Percentiles rank a stretch among this genome's conserved stretches.
phyloP scores from a whole-genome alignment of 2,888 invertebrate genomes.

The Cataglyphis livida region DNA sequence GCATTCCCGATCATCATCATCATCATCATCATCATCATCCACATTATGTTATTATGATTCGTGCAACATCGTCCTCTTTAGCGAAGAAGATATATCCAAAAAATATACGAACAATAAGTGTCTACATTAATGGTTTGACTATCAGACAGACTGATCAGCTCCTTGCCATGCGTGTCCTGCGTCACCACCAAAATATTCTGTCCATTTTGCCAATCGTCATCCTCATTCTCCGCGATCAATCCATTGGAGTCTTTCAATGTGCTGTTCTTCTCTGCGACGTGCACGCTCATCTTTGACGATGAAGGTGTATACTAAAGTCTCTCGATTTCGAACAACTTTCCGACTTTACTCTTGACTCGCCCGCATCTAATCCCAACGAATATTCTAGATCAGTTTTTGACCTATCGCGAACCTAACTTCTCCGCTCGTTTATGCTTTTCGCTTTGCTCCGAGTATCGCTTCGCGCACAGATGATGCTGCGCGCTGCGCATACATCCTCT shows the following conservation, averaged over 20 bases:
- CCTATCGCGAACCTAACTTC: background rate
- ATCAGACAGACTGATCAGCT: constrained; percentile 75
- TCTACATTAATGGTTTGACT: constrained; percentile 78
- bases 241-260: constrained; percentile 56
- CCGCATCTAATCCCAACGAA: background rate
- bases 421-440: background rate
- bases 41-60: background rate
- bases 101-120: constrained; percentile 80
- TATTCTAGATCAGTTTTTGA: background rate
- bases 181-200: constrained; percentile 77
- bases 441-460: background rate
- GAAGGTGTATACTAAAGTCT: background rate
- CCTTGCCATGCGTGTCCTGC: constrained; percentile 78
- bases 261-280: constrained; percentile 64
- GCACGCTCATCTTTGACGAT: constrained; percentile 68
- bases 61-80: background rate
- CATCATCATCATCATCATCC: background rate
- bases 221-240: constrained; percentile 61
- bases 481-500: background rate
- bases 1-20: background rate
- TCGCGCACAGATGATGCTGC: background rate
- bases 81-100: background rate
- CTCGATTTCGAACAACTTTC: background rate
- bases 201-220: constrained; percentile 69
- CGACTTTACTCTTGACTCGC: background rate